Evolutionary conservation across 2,113 vertebrate genomes (phyloP).

Genomic region (Mormoops blainvillei): DNA sequence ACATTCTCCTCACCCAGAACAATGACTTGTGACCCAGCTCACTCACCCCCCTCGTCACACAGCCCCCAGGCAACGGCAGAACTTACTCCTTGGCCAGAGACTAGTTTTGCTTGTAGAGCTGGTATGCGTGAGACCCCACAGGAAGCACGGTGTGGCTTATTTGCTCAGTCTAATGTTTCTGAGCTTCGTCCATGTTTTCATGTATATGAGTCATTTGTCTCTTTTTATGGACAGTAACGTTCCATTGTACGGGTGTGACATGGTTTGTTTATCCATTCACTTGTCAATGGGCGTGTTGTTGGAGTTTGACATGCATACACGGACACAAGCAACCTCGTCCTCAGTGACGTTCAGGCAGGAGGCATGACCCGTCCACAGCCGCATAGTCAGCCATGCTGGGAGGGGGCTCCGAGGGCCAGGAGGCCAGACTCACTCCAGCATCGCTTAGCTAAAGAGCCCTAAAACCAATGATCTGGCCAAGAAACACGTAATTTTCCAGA

Average conservation of each 20-base stretch:
- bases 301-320: not conserved
- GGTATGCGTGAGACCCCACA: not conserved
- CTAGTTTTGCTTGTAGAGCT: not conserved
- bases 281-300: not conserved
- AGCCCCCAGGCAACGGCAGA: not conserved
- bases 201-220: not conserved
- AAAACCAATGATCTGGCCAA: not conserved
- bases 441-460: not conserved
- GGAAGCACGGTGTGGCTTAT: not conserved
- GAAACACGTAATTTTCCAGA: not conserved
- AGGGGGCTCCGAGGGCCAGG: too few relatives aligned
- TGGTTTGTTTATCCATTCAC: too few relatives aligned
- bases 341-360: not conserved
- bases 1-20: not conserved
- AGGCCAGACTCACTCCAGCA: not conserved
- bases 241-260: accelerated
- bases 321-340: not conserved
- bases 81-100: not conserved
- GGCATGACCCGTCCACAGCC: not conserved
- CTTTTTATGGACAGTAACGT: not conserved
- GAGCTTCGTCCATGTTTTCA: not conserved
- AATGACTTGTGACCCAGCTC: not conserved
- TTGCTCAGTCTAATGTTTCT: not conserved
- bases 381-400: accelerated
- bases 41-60: too few relatives aligned